Base-by-base conservation (phyloP, 2,797 vertebrate genomes). In the Bradypodion pumilum region DNA sequence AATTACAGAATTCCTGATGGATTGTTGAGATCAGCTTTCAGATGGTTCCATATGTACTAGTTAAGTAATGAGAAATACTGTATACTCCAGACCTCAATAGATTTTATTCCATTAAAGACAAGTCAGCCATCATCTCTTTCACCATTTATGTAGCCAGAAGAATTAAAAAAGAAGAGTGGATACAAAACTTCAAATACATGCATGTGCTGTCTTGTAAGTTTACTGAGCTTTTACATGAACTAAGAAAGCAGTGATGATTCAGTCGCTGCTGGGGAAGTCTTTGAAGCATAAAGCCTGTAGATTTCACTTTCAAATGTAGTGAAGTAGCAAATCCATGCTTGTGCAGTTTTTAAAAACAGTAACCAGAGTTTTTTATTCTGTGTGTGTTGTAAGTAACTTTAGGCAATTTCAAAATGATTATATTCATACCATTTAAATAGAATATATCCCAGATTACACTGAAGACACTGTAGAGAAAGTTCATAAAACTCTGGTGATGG, bases 241-340 rank as follows among this genome's bases (percentile, higher is more conserved):
- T 35, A 84, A 84, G 32, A 27, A 15, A 70, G 49, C 52, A 46
- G 35, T 60, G 35, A 42, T 56, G 46, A 74, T 74, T 82, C 80
- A 82, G 7, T 70, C 69, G 63, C 23, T 68, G 63, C 74, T 83
- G 35, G 72, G 27, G 25, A 75, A 82, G 44, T 29, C 72, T 74
- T 66, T 82, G 72, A 82, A 66, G 29, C 27, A n/a, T 56, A 44
- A 66, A 56, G 44, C 6, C 32, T 74, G 73, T 25, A 68, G 73
- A 65, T 75, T 82, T 27, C 16, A 66, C 37, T 66, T 82, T 79
- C 16, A 81, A 25, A 19, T 9, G 6, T 25, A 52, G 68, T 68
- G 49, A 91, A n/a, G 74, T 49, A 82, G 68, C 1, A 29, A 23
- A 2, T 73, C 70, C 69, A 82, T 68, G 40, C 52, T 60, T 42